Percentiles rank a stretch among this genome's conserved stretches.
These are phyloP conservation scores for Pogona vitticeps DNA, from an alignment of 2,113 vertebrate genomes.

Conservation along the genomic window DNA sequence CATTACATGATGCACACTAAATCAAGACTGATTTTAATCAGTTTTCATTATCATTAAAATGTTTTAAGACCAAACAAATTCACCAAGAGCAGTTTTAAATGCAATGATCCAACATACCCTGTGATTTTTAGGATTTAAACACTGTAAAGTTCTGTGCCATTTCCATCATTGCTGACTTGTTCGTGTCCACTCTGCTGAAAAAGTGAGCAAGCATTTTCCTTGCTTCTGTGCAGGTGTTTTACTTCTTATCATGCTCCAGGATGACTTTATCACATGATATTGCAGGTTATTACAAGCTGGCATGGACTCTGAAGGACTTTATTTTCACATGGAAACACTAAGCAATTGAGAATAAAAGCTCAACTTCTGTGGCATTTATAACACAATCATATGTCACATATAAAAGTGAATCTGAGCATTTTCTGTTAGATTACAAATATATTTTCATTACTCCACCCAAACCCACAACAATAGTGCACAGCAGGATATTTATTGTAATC, in stretches of 20 bases:
- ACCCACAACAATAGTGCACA: not conserved
- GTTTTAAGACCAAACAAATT: not conserved
- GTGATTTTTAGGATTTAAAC: slow-evolving; percentile 16
- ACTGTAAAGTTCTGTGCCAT: not conserved
- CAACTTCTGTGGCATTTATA: not conserved
- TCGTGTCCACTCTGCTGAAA: not conserved
- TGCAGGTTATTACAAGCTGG: not conserved
- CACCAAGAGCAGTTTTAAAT: not conserved
- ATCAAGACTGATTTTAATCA: not conserved
- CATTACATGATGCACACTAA: not conserved
- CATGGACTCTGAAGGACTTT: not conserved
- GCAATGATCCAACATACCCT: not conserved
- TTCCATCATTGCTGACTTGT: not conserved
- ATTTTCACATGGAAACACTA: slow-evolving; percentile 5
- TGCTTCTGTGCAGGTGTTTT: not conserved
- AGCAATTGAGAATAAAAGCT: not conserved
- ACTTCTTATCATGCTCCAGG: not conserved
- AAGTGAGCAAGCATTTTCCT: not conserved
- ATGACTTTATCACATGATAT: not conserved
- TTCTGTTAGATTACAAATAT: not conserved
- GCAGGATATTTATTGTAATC: slow-evolving; percentile 22
- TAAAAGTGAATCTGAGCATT: not conserved
- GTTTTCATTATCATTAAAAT: not conserved
- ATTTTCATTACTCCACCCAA: not conserved
- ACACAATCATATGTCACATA: not conserved